A percentile compares a stretch with the other conserved stretches of the same genome.
phyloP scores from a whole-genome alignment of 2,797 vertebrate genomes.

The Sebastes aleutianus region DNA sequence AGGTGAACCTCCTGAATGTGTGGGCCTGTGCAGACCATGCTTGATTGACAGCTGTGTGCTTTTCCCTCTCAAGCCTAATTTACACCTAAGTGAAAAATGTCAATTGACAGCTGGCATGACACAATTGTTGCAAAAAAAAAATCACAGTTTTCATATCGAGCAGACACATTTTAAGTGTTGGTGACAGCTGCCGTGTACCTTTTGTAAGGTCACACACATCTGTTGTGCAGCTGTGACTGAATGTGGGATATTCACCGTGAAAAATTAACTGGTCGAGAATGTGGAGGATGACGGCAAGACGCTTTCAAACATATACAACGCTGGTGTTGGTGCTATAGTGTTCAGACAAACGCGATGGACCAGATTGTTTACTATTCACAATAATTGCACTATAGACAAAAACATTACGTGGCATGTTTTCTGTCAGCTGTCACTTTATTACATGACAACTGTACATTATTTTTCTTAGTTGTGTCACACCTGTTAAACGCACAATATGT shows the following conservation, averaged over 20 bases:
- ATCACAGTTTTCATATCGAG: slow-evolving; percentile 18
- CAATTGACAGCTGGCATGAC: background rate
- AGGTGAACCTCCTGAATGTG: background rate
- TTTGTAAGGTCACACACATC: background rate
- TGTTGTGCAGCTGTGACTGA: slow-evolving; percentile 13
- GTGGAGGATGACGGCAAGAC: background rate
- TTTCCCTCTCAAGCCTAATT: slow-evolving; percentile 10
- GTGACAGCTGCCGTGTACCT: background rate
- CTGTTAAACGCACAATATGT: background rate
- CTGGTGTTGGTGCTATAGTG: background rate
- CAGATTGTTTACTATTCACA: background rate
- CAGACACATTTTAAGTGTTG: background rate
- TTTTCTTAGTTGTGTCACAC: background rate
- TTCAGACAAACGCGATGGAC: background rate
- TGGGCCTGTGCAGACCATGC: background rate
- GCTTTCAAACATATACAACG: background rate
- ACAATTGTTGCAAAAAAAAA: background rate
- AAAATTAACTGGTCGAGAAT: background rate
- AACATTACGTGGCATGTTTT: background rate
- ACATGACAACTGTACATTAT: background rate
- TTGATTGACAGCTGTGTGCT: slow-evolving; percentile 13
- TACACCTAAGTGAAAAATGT: background rate
- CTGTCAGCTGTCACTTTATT: background rate
- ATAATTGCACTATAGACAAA: background rate
- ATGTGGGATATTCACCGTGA: background rate